Evolutionary conservation across 1,140 invertebrate genomes (phyloP), one percentile per base, ranked within the genome.

Genomic region (Aphaenogaster floridana): DNA sequence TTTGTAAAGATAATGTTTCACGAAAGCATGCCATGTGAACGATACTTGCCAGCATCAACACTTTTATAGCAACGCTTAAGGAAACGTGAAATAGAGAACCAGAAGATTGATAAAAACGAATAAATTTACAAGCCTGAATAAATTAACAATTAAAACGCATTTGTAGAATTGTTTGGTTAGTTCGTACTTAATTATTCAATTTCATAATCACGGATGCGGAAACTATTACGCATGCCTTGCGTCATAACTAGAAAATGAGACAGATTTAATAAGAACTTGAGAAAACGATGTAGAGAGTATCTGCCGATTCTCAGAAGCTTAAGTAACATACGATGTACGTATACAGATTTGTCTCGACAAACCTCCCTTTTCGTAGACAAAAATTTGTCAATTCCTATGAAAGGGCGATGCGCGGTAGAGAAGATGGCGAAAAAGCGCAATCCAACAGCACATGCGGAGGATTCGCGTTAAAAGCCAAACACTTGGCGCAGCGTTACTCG

Each of bases 151-250:
- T n/a, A 68, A 68, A 48, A 45, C 64, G n/a, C 64, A 28, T 48
- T 45, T 69, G 9, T 28, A 69, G 5, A 69, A 2, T 50, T 13
- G 21, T 69, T 28, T 28, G 21, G 1, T 42, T 69, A 11, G 0
- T 64, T 17, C 11, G 34, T 64, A n/a, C 39, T 63, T 57, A 63
- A 63, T 36, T 63, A 63, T 69, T 45, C 66, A 28, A 1, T 69
- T 50, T 69, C 6, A 50, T 68, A 45, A 6, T 69, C 3, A 42
- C 36, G 4, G 21, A 28, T 13, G 21, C 13, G 42, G 13, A 4
- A 69, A 1, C 28, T 34, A 69, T 50, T 4, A 45, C 39, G 2
- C 3, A 4, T n/a, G 5, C 9, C 13, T 36, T 4, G 17, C 17
- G 17, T 3, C 17, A 54, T 34, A 8, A 21, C 3, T 57, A 76